Base-by-base conservation (phyloP, 2,888 invertebrate genomes). In the Ligdia adustata region DNA sequence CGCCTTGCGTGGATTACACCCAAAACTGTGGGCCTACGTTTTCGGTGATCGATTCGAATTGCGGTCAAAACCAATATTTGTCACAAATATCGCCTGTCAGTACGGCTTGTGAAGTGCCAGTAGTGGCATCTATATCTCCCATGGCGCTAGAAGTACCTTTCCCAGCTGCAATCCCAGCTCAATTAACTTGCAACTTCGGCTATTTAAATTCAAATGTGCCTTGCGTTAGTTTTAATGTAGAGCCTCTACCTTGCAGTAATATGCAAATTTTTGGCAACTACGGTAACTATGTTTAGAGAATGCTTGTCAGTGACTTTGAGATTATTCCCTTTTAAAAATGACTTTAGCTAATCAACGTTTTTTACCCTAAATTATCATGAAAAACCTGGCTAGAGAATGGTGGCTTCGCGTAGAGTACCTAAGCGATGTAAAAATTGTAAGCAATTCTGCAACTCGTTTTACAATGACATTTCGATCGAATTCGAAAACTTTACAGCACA, bases 141-240 rank as follows among this genome's bases (percentile, higher is more conserved):
- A 43, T 64, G 4, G 60, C 62, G 1, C 61, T 69, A 9, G 75
- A 78, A 29, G 57, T 79, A 0, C 6, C 67, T 0, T 62, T 76
- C 15, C 78, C 78, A 0, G 40, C 71, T 1, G 48, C 68, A 3
- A 71, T 79, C n/a, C 78, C 79, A 12, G 73, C 73, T 1, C 73
- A 75, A 20, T 31, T 78, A 20, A 52, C 54, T 1, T 77, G 75
- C 35, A 74, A 69, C 32, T 67, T 73, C 35, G 74, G 71, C 0
- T 69, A 64, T 35, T 43, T 64, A 9, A 63, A 69, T 0, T 39
- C 57, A 0, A 64, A 61, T 31, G 39, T 64, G 0, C 79, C 80
- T 0, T 68, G 68, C 27, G 64, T 82, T 0, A 73, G 62, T 33
- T 52, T 75, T 0, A 69, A 69, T 34, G 71, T 74, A 0, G 75